A percentile compares a stretch with the other conserved stretches of the same genome.
phyloP scores from a whole-genome alignment of 2,888 invertebrate genomes.

The Andrena camellia region DNA sequence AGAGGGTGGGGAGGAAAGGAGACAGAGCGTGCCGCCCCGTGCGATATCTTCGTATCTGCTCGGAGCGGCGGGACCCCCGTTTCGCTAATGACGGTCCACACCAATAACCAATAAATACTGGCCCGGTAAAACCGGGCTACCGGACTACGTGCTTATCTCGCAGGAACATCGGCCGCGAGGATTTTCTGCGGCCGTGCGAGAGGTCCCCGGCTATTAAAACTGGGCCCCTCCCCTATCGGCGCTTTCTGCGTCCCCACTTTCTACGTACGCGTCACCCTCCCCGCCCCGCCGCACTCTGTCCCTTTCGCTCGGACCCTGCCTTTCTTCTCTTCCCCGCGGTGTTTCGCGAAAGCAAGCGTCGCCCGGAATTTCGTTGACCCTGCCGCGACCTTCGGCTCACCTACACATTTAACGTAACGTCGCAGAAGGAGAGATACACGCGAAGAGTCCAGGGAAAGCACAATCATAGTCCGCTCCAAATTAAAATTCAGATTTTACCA shows the following conservation, averaged over 20 bases:
- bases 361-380: constrained; percentile 29
- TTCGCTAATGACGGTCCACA: constrained; percentile 84
- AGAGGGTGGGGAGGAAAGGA: not conserved
- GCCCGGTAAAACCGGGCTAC: constrained; percentile 81
- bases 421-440: too few relatives aligned
- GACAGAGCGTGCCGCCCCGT: constrained; percentile 67
- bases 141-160: constrained; percentile 81
- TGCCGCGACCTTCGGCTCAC: not conserved
- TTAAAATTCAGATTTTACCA: too few relatives aligned
- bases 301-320: not conserved
- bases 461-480: too few relatives aligned
- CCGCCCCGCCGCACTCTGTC: not conserved
- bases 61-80: constrained; percentile 77
- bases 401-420: too few relatives aligned
- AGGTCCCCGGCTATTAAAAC: constrained; percentile 67
- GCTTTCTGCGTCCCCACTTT: constrained; percentile 37
- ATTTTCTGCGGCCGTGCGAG: constrained; percentile 64
- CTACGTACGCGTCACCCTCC: not conserved
- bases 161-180: constrained; percentile 74
- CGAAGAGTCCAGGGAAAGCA: too few relatives aligned
- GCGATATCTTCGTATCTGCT: constrained; percentile 79
- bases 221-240: constrained; percentile 58
- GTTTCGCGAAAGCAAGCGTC: constrained; percentile 13
- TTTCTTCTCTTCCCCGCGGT: not conserved
- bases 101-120: constrained; percentile 84